Evolutionary conservation across 2,797 vertebrate genomes (phyloP), one percentile per base, ranked within the genome.

Genomic region (Nyctibius grandis): DNA sequence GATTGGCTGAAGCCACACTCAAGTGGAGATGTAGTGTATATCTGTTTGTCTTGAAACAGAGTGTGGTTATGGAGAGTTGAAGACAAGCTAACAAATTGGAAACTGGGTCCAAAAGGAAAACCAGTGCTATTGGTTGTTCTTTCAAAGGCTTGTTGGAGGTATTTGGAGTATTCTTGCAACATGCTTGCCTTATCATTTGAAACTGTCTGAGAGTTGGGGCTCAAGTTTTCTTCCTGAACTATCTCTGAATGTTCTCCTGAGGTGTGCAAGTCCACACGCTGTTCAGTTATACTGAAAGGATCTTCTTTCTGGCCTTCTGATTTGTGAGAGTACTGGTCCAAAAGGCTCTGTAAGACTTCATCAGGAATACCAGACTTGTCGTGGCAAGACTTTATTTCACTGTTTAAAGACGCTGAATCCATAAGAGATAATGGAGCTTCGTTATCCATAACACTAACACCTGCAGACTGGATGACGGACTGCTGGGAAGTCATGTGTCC

Each of bases 331-430:
- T 99, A 99, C 97, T 99, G 99, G 96, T 99, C 99, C 85, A 99
- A 98, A 97, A 99, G 98, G 97, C 99, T 99, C 96, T 99, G 99
- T 88, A 99, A 98, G 77, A 99, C 99, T 98, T 99, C 99, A 82
- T 99, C 99, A 15, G 99, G 99, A 98, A 99, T 99, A 93, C 99
- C 99, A 15, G 99, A 99, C 98, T 99, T 99, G 97, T 99, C 99
- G 1, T 99, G 99, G 95, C 98, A 98, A 95, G 98, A 97, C 97
- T 99, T 99, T 79, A 99, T 98, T 23, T 99, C 99, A n/a, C 97
- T 97, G 22, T 97, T 98, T 88, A 99, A 97, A 73, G 99, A 97
- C 15, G 99, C 98, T 69, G 99, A 99, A 64, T 99, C 98, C 77
- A 99, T 99, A 86, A 99, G 98, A 96, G 99, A 99, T 90, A 99